Base-by-base conservation (phyloP, 2,797 vertebrate species). In the Pangasius djambal region DNA sequence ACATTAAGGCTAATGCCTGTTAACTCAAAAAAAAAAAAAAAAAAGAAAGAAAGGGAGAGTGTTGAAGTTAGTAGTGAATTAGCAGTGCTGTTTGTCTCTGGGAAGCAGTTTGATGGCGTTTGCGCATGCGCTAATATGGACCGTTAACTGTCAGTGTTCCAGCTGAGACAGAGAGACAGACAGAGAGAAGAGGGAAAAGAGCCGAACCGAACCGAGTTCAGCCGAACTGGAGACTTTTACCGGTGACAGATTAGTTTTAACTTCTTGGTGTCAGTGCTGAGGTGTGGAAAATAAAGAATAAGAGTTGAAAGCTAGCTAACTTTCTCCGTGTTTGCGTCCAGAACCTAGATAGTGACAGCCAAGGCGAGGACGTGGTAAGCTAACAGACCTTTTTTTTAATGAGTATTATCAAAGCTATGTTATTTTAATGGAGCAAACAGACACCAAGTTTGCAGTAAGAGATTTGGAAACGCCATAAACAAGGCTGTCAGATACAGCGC, bases 91-190 rank as follows among this genome's bases (percentile, higher is more conserved):
- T 40, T 88, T 57, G 75, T 75, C 16, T 37, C 1, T 31, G 40
- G 91, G 91, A 22, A 89, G 92, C 78, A 83, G 89, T 81, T 90
- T 93, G 94, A 93, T 94, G 65, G 16, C 55, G 77, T 52, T 0
- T 8, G 92, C 95, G 95, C 95, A 93, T 95, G 94, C 94, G 96
- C 93, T 10, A 1, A 37, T 2, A 3, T 65, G 81, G 55, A 90
- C 93, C 90, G 92, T 93, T 94, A 93, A 89, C 94, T 95, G 95
- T 95, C 95, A 95, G 77, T 4, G 78, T 69, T 65, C 59, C 44
- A 20, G 37, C 90, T 94, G 92, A 61, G 81, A 15, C 86, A 70
- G 44, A 72, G 69, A 20, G 87, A 72, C 34, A 89, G 52, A 55
- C 31, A 2, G 20, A 15, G 57, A 40, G 55, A 61, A 28, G 1